These are phyloP conservation scores for Neoitamus cyanurus DNA, from an alignment of 2,888 invertebrate species.

Conservation along the genomic window DNA sequence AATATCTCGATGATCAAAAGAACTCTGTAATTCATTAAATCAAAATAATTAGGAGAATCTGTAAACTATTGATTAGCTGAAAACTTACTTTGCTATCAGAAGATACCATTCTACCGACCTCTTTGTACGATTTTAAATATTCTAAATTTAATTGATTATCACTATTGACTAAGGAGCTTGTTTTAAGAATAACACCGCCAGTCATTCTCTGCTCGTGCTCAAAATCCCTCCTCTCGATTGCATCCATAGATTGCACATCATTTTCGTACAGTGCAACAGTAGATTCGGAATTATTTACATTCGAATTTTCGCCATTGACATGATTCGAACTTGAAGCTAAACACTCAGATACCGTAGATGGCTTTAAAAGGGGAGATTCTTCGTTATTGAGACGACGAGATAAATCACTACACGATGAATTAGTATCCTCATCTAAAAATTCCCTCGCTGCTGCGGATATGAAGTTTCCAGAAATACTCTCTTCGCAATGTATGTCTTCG, in stretches of 20 bases:
- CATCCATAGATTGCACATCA: slow-evolving; percentile 65
- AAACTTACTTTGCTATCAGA: slow-evolving; percentile 63
- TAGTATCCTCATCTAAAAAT: slow-evolving; percentile 45
- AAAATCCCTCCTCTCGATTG: slow-evolving; percentile 65
- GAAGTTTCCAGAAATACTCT: slow-evolving; percentile 29
- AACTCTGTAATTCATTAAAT: background rate
- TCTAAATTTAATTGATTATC: slow-evolving; percentile 63
- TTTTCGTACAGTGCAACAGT: slow-evolving; percentile 53
- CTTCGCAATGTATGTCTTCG: slow-evolving; percentile 36
- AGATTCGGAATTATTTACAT: slow-evolving; percentile 37
- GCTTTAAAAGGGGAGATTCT: background rate
- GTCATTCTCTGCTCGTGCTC: slow-evolving; percentile 65
- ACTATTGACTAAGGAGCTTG: slow-evolving; percentile 61
- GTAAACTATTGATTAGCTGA: background rate
- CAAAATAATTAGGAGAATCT: background rate
- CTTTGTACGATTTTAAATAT: slow-evolving; percentile 56
- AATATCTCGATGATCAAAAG: background rate
- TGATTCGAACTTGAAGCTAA: slow-evolving; percentile 36
- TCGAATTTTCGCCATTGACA: slow-evolving; percentile 15
- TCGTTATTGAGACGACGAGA: slow-evolving; percentile 24
- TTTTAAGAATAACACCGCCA: slow-evolving; percentile 63
- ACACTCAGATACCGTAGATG: background rate
- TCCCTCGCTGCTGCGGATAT: background rate
- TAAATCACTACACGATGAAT: slow-evolving; percentile 48
- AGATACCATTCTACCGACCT: slow-evolving; percentile 55